Conservation (phyloP, 1,140 invertebrate species). For the Pogonomyrmex barbatus region DNA sequence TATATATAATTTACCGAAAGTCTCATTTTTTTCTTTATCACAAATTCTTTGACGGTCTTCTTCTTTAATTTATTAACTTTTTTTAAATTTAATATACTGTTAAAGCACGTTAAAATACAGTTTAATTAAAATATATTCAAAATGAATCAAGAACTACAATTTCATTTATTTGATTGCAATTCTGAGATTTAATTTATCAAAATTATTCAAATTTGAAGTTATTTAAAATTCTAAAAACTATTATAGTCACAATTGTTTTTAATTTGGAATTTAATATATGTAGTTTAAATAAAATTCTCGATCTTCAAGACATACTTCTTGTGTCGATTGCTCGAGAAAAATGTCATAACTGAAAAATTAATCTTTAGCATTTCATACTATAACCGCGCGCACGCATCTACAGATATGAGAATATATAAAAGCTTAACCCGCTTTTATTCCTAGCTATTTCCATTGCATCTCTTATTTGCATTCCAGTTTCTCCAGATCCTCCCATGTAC, state of each 20-base stretch:
- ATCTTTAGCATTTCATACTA: conserved; percentile 27
- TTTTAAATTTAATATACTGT: not conserved
- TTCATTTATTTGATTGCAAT: not conserved
- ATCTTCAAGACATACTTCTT: not conserved
- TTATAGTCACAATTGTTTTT: not conserved
- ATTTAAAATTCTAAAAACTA: not conserved
- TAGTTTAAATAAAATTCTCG: not conserved
- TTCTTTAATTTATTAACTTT: not conserved
- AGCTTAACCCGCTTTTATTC: conserved; percentile 42
- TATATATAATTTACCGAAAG: not conserved
- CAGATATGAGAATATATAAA: conserved; percentile 16
- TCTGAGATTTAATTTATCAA: not conserved
- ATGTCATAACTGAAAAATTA: conserved; percentile 10
- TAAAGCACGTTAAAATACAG: not conserved
- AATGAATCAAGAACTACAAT: not conserved
- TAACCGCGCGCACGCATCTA: not conserved
- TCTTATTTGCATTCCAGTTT: conserved; percentile 44
- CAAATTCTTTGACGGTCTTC: not conserved
- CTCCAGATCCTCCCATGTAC: not conserved
- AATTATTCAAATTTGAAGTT: not conserved
- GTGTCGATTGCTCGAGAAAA: not conserved
- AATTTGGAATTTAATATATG: not conserved
- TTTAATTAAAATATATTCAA: conserved; percentile 19
- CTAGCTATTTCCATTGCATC: conserved; percentile 18
- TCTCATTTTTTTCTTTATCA: not conserved